phyloP scores from a whole-genome alignment of 2,797 vertebrate genomes.

The Myotis vivesi region DNA sequence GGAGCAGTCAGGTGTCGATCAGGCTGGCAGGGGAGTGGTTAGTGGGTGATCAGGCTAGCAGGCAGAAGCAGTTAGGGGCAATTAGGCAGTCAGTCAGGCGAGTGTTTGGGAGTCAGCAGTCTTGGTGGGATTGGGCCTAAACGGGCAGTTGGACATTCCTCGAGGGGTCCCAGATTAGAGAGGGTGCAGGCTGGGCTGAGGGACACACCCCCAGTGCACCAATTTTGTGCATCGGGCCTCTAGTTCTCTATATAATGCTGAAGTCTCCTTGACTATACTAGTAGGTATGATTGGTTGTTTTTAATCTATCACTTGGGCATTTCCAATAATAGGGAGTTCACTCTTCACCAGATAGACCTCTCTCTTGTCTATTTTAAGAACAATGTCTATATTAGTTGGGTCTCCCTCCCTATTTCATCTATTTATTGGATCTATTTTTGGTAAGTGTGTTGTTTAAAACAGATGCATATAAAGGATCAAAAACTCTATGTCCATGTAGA shows the following conservation, averaged over 20 bases:
- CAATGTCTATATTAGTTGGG: not conserved
- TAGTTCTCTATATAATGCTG: not conserved
- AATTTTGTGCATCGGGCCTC: no score
- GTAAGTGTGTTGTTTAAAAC: not conserved
- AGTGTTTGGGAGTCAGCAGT: no score
- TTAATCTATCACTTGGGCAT: not conserved
- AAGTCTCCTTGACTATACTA: not conserved
- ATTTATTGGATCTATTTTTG: not conserved
- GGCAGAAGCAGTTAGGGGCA: no score
- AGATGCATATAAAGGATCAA: not conserved
- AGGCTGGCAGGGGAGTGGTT: no score
- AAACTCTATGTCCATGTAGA: not conserved
- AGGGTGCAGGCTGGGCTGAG: no score
- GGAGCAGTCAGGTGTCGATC: no score
- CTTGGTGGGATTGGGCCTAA: no score
- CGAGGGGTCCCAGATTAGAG: no score
- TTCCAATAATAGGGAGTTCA: not conserved
- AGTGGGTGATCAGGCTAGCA: no score
- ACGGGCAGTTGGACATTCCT: no score
- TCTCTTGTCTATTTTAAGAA: not conserved
- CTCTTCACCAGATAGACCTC: not conserved
- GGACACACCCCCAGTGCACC: no score
- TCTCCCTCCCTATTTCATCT: not conserved
- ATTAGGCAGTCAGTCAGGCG: no score
- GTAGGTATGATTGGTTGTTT: not conserved